phyloP scores from a whole-genome alignment of 2,113 vertebrate species.

The Lepus europaeus region DNA sequence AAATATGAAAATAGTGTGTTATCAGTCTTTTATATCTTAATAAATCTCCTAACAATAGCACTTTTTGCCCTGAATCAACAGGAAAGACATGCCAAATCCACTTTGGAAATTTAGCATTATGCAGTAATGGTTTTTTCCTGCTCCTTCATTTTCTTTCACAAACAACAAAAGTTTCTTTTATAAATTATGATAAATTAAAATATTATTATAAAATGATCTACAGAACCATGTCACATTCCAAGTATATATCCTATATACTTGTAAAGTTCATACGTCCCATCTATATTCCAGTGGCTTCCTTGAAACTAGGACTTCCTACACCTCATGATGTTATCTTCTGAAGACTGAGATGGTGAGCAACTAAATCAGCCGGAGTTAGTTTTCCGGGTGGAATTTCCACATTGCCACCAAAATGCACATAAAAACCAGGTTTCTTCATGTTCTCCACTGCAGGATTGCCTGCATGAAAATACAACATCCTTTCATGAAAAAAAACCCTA shows the following conservation, averaged over 20 bases:
- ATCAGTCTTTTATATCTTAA: too few species aligned
- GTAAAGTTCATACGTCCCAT: constrained; percentile 64
- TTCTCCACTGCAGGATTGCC: constrained; percentile 67
- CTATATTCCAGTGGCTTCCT: constrained; percentile 70
- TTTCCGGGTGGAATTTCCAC: constrained; percentile 61
- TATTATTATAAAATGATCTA: constrained; percentile 81
- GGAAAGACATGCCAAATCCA: constrained; percentile 76
- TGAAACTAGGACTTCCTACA: neutral
- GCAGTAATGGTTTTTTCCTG: constrained; percentile 77
- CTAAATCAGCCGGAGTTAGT: neutral
- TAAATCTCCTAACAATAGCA: neutral
- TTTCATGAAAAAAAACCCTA: too few species aligned
- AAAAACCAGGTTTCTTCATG: constrained; percentile 68
- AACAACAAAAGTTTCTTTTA: constrained; percentile 84
- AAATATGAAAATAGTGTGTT: too few species aligned
- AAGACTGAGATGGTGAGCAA: constrained; percentile 50
- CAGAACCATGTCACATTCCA: constrained; percentile 78
- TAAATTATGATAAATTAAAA: constrained; percentile 91
- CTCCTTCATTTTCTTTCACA: constrained; percentile 88
- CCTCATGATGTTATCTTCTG: neutral
- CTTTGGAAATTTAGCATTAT: constrained; percentile 71
- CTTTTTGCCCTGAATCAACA: constrained; percentile 74
- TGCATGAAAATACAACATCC: constrained; percentile 80
- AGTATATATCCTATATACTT: constrained; percentile 67
- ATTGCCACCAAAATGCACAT: constrained; percentile 17